These are phyloP conservation scores for Idaea dimidiata DNA, from an alignment of 2,888 invertebrate genomes.

Conservation along the genomic window DNA sequence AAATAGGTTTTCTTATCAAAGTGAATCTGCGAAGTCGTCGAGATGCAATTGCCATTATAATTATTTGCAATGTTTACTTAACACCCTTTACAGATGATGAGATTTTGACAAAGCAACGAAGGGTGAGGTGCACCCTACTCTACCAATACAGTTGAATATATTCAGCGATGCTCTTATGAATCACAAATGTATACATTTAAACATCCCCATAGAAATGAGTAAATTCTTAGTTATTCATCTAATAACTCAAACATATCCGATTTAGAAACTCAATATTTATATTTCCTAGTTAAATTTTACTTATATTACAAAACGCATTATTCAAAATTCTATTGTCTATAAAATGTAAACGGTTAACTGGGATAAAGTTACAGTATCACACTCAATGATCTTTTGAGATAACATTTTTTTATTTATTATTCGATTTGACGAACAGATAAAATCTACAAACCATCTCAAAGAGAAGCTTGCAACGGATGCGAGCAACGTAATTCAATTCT, in stretches of 20 bases:
- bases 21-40: constrained; percentile 55
- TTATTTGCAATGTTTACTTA: constrained; percentile 82
- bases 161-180: constrained; percentile 51
- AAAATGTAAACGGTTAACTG: background rate
- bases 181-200: constrained; percentile 40
- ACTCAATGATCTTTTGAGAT: constrained; percentile 38
- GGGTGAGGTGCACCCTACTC: constrained; percentile 47
- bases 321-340: background rate
- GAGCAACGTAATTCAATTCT: constrained; percentile 72
- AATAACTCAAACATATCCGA: background rate
- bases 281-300: background rate
- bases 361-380: background rate
- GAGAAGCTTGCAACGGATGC: constrained; percentile 74
- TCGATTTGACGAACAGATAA: constrained; percentile 72
- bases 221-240: background rate
- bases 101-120: constrained; percentile 60
- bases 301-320: background rate
- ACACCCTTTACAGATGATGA: constrained; percentile 81
- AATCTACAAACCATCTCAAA: constrained; percentile 60
- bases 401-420: constrained; percentile 65
- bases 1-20: constrained; percentile 71
- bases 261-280: background rate
- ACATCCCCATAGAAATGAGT: constrained; percentile 13
- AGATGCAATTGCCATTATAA: constrained; percentile 77
- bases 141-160: constrained; percentile 36